Evolutionary conservation across 2,113 vertebrate species (phyloP).

Genomic region (Gadus macrocephalus): DNA sequence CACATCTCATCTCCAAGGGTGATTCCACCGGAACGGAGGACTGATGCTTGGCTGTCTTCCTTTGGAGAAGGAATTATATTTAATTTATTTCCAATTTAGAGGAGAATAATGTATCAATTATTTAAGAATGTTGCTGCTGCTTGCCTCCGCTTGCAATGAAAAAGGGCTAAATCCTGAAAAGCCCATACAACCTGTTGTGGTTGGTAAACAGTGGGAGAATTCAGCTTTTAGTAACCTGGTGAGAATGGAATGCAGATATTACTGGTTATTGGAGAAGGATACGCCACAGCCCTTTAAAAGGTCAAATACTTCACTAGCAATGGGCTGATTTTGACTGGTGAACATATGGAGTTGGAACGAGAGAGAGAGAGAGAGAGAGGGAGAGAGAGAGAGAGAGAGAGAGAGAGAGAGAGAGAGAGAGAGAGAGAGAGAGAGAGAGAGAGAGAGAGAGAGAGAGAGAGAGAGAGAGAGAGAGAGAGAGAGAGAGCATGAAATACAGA

Average conservation of each 20-base stretch:
- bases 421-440: not conserved
- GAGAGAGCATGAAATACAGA: no score
- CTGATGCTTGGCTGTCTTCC: no score
- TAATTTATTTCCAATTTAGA: no score
- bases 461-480: not conserved
- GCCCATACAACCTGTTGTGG: slow-evolving; percentile 5
- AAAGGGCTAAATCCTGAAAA: slow-evolving; percentile 2
- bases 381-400: not conserved
- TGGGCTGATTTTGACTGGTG: slow-evolving; percentile 7
- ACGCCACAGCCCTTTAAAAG: slow-evolving; percentile 30
- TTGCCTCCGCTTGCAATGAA: not conserved
- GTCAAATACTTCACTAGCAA: slow-evolving; percentile 37
- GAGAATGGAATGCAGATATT: slow-evolving; percentile 23
- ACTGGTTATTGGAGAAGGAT: slow-evolving; percentile 10
- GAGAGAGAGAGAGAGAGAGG: not conserved
- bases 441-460: not conserved
- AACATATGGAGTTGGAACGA: not conserved
- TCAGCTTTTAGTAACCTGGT: slow-evolving; percentile 26
- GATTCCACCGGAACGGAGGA: no score
- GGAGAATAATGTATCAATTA: no score
- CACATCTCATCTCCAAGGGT: no score
- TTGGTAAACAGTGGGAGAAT: slow-evolving; percentile 15
- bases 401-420: no score
- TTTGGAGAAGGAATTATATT: no score
- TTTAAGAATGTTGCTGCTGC: not conserved